These are phyloP conservation scores for Drosophila persimilis DNA, from an alignment of 1,140 invertebrate genomes.

Conservation along the genomic window DNA sequence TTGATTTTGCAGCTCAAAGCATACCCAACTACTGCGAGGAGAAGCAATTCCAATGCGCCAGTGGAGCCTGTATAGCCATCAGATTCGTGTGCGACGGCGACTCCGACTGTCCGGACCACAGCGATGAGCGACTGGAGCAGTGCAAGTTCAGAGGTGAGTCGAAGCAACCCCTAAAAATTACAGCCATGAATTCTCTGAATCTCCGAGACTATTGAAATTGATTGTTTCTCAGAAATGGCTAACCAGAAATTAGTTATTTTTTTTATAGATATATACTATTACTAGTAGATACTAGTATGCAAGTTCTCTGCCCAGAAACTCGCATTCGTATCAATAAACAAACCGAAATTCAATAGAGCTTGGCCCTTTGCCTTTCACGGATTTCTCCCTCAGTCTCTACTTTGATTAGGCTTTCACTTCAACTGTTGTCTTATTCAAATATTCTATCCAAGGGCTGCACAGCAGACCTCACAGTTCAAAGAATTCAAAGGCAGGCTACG, in stretches of 20 bases:
- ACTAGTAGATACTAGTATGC: too few species aligned
- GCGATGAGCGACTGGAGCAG: conserved; percentile 88
- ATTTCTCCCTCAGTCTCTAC: conserved; percentile 10
- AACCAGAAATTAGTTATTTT: too few species aligned
- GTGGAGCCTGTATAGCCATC: conserved; percentile 92
- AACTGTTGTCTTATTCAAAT: conserved; percentile 49
- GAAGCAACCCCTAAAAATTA: not conserved
- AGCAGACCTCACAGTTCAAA: conserved; percentile 25
- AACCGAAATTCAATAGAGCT: conserved; percentile 1
- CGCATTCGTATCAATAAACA: conserved; percentile 14
- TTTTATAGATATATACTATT: too few species aligned
- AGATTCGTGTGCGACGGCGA: conserved; percentile 91
- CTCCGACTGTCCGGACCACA: conserved; percentile 91
- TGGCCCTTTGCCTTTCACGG: not conserved
- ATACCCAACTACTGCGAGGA: conserved; percentile 84
- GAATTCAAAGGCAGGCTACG: conserved; percentile 23
- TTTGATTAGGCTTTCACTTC: conserved; percentile 41
- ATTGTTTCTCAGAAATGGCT: too few species aligned
- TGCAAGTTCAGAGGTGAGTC: conserved; percentile 65
- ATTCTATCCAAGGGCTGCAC: conserved; percentile 31
- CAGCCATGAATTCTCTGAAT: not conserved
- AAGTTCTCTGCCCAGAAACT: too few species aligned
- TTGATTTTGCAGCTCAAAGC: conserved; percentile 72
- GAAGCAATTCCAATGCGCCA: conserved; percentile 89
- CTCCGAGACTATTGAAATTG: not conserved